A percentile compares a stretch with the other conserved stretches of the same genome.
phyloP scores from a whole-genome alignment of 2,888 invertebrate genomes.

The Drosophila mettleri region DNA sequence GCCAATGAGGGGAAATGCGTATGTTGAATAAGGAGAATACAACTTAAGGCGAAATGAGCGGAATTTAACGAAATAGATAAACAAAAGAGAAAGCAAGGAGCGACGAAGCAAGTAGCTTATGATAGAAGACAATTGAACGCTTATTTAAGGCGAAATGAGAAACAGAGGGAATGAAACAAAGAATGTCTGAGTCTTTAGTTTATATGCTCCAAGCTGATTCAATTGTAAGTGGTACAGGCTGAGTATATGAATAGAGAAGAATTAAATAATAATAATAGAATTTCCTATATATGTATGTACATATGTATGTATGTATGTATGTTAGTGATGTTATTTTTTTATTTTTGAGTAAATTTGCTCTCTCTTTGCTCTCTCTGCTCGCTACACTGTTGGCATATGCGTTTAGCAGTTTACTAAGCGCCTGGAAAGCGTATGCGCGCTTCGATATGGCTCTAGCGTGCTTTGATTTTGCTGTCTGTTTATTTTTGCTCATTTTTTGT shows the following conservation, averaged over 20 bases:
- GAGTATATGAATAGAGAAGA: no score
- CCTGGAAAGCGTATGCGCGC: conserved; percentile 20
- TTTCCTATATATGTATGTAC: neutral
- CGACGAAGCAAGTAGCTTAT: neutral
- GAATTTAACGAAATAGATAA: neutral
- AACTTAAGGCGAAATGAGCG: neutral
- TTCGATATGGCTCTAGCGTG: neutral
- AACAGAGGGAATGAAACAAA: neutral
- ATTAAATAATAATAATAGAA: no score
- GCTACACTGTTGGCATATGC: no score
- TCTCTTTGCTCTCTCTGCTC: no score
- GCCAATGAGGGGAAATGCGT: no score
- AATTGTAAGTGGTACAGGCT: no score
- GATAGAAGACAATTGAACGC: neutral
- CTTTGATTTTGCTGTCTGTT: conserved; percentile 3
- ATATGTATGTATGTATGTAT: neutral
- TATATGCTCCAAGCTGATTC: no score
- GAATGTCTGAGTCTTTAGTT: no score
- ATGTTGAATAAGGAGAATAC: neutral
- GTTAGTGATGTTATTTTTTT: no score
- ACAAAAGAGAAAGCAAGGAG: neutral
- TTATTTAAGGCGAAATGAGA: neutral
- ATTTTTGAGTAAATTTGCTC: no score
- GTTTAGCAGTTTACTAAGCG: neutral
- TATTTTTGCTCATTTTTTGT: conserved; percentile 6